phyloP scores from a whole-genome alignment of 1,140 invertebrate genomes.

The Saxidomus purpurata region DNA sequence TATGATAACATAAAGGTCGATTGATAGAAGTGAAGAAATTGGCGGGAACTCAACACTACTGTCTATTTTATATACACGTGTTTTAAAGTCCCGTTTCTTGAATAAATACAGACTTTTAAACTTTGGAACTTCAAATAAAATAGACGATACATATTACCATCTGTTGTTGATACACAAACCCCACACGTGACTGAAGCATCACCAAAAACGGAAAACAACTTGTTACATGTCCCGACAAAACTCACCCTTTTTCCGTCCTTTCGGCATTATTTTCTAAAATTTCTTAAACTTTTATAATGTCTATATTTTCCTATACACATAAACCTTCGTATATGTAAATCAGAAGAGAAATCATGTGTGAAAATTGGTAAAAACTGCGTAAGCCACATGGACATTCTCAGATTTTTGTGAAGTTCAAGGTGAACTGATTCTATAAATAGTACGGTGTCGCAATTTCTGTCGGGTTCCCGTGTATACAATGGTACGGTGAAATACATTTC shows the following conservation, averaged over 20 bases:
- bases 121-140: too few species aligned
- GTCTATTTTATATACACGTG: too few species aligned
- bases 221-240: neutral
- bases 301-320: constrained; percentile 74
- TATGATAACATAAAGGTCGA: too few species aligned
- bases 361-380: constrained; percentile 51
- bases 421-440: constrained; percentile 61
- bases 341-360: constrained; percentile 69
- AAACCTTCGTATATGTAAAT: constrained; percentile 81
- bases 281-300: constrained; percentile 73
- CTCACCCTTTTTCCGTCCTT: constrained; percentile 82
- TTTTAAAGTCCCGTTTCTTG: too few species aligned
- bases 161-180: constrained; percentile 22
- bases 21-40: too few species aligned
- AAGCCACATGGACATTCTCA: constrained; percentile 68
- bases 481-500: too few species aligned
- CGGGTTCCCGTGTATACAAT: neutral
- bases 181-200: constrained; percentile 13
- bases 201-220: constrained; percentile 15
- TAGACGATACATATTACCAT: neutral
- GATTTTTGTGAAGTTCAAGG: constrained; percentile 63
- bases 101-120: too few species aligned
- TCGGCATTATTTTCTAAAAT: constrained; percentile 83
- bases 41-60: too few species aligned
- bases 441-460: constrained; percentile 6